Percentiles rank a stretch among this genome's conserved stretches.
phyloP scores from a whole-genome alignment of 2,797 vertebrate genomes.

The Paramormyrops hopkinsi region DNA sequence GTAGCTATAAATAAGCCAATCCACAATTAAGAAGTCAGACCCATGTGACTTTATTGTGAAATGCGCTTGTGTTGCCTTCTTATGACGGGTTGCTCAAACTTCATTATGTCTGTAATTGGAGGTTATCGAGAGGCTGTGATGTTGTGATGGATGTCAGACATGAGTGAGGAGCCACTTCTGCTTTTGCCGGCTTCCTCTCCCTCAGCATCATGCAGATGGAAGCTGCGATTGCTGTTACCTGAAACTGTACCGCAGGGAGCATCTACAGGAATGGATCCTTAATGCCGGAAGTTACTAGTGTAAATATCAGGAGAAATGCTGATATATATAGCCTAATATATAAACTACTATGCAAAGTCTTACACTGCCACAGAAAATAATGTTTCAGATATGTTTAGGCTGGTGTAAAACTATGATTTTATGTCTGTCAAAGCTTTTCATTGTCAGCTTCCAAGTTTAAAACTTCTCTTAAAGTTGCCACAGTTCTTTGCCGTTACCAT shows the following conservation, averaged over 20 bases:
- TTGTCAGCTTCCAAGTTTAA: not conserved
- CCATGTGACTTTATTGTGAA: constrained; percentile 17
- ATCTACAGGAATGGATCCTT: not conserved
- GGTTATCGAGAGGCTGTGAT: constrained; percentile 6
- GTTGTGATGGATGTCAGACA: constrained; percentile 7
- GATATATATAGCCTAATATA: not conserved
- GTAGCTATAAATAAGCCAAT: not conserved
- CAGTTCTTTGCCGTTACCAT: not conserved
- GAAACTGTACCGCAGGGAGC: not conserved
- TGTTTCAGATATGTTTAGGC: not conserved
- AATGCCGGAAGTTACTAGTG: not conserved
- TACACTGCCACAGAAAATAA: not conserved
- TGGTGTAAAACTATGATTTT: not conserved
- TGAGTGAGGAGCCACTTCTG: not conserved
- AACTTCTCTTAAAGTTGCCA: not conserved
- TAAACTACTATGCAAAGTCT: not conserved
- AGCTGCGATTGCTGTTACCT: not conserved
- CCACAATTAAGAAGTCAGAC: not conserved
- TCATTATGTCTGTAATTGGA: constrained; percentile 14
- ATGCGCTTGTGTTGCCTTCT: not conserved
- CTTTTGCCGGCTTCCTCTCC: not conserved
- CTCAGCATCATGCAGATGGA: not conserved
- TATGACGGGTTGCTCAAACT: constrained; percentile 1
- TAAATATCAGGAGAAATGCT: not conserved
- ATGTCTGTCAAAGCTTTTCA: not conserved